Percentiles rank a stretch among this genome's conserved stretches.
Conservation (phyloP, 2,113 vertebrate species). For the Hiodon alosoides region DNA sequence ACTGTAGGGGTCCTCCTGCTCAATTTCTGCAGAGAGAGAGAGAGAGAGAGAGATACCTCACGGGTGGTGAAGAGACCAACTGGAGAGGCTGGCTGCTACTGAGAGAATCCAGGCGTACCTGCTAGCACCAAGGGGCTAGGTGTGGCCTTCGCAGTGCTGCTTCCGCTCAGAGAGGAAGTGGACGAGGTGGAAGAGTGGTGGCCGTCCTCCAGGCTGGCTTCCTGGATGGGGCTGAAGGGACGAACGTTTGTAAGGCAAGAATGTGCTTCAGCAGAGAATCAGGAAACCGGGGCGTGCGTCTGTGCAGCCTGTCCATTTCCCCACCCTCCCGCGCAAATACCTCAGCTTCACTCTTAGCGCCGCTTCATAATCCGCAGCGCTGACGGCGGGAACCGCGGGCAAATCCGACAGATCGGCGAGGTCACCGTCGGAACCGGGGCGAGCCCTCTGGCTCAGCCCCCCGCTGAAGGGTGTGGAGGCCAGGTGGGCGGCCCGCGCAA, state of each 20-base stretch:
- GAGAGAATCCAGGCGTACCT: not conserved
- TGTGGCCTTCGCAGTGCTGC: not conserved
- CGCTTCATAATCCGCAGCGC: not conserved
- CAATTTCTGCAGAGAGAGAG: conserved; percentile 10
- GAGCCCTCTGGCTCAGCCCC: not conserved
- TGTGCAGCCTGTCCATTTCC: not conserved
- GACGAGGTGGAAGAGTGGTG: conserved; percentile 34
- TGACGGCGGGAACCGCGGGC: not conserved
- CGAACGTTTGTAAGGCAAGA: conserved; percentile 23
- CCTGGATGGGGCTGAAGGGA: conserved; percentile 67
- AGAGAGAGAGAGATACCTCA: not conserved
- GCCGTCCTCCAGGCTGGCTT: conserved; percentile 68
- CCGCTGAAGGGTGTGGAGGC: conserved; percentile 74
- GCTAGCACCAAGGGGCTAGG: not conserved
- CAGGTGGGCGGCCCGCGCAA: conserved; percentile 64
- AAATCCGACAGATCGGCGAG: not conserved
- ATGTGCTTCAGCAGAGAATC: not conserved
- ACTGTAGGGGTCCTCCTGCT: conserved; percentile 40
- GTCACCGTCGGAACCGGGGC: not conserved
- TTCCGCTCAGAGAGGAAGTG: conserved; percentile 37
- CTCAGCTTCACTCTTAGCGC: conserved; percentile 14
- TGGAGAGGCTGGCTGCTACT: no score
- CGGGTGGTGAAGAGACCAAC: not conserved
- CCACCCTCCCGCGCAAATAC: not conserved
- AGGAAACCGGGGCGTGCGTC: not conserved